phyloP scores from a whole-genome alignment of 2,797 vertebrate genomes.

The Coregonus suidteri region DNA sequence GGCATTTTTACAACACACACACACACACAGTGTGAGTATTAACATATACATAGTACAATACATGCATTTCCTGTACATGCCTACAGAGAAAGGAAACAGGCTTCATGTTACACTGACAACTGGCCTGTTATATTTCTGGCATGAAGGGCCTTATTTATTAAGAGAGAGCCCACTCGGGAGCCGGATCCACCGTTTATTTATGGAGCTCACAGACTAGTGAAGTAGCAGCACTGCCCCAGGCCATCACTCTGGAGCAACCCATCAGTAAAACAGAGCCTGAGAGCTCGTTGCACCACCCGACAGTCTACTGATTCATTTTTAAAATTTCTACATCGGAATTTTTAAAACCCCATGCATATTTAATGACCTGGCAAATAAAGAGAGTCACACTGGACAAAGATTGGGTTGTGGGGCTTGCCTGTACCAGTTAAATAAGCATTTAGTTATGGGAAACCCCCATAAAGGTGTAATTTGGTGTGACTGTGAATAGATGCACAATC shows the following conservation, averaged over 20 bases:
- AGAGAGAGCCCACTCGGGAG: slow-evolving; percentile 2
- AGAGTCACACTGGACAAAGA: neutral
- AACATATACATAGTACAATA: neutral
- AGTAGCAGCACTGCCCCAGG: slow-evolving; percentile 4
- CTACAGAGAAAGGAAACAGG: too few relatives aligned
- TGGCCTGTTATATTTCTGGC: slow-evolving; percentile 6
- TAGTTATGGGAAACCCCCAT: slow-evolving; percentile 11
- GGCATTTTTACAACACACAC: neutral
- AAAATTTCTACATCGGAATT: slow-evolving; percentile 21
- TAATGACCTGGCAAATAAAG: slow-evolving; percentile 17
- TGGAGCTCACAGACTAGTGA: slow-evolving; percentile 23
- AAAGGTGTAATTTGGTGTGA: neutral
- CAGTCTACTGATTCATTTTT: slow-evolving; percentile 50
- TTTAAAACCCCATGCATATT: slow-evolving; percentile 51
- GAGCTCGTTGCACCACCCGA: slow-evolving; percentile 7
- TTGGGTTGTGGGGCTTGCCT: neutral
- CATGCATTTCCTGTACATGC: too few relatives aligned
- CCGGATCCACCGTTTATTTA: slow-evolving; percentile 18
- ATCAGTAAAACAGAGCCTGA: slow-evolving; percentile 5
- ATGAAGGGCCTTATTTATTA: slow-evolving; percentile 20
- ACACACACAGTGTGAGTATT: neutral
- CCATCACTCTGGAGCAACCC: slow-evolving; percentile 16
- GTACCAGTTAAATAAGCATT: neutral
- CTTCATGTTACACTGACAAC: too few relatives aligned
- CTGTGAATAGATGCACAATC: neutral